phyloP scores from a whole-genome alignment of 2,797 vertebrate genomes.

The Crypturellus tataupa region DNA sequence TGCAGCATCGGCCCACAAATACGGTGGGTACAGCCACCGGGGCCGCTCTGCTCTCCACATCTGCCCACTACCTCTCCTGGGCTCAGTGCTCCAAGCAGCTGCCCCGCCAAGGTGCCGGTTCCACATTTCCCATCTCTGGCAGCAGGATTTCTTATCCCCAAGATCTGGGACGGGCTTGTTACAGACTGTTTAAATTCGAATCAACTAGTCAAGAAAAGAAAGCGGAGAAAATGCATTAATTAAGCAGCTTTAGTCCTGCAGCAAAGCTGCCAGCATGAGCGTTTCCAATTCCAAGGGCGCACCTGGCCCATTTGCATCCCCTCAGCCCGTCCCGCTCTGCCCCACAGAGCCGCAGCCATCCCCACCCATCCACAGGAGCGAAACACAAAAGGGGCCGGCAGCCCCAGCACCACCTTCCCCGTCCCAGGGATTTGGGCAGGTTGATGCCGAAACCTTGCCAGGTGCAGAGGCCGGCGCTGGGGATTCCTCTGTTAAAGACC shows the following conservation, averaged over 20 bases:
- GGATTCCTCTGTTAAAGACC: slow-evolving; percentile 79
- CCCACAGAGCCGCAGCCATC: slow-evolving; percentile 89
- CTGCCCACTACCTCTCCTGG: not conserved
- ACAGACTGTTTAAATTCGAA: slow-evolving; percentile 78
- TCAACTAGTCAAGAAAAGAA: slow-evolving; percentile 79
- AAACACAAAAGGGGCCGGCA: slow-evolving; percentile 84
- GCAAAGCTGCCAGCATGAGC: slow-evolving; percentile 94
- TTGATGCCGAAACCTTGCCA: slow-evolving; percentile 81
- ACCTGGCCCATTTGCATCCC: slow-evolving; percentile 94
- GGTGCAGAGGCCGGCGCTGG: slow-evolving; percentile 81
- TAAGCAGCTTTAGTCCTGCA: slow-evolving; percentile 90
- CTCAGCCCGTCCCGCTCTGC: slow-evolving; percentile 90
- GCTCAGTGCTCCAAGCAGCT: not conserved
- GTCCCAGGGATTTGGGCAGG: slow-evolving; percentile 76
- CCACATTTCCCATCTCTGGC: slow-evolving; percentile 67
- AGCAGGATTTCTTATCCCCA: slow-evolving; percentile 72
- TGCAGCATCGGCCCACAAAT: too few relatives aligned
- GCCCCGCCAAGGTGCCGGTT: not conserved
- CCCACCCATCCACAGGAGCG: slow-evolving; percentile 91
- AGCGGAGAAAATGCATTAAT: slow-evolving; percentile 85
- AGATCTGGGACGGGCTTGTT: slow-evolving; percentile 77
- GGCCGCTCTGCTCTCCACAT: not conserved
- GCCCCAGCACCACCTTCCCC: slow-evolving; percentile 85
- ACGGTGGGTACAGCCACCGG: not conserved
- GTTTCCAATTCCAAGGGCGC: slow-evolving; percentile 93